Evolutionary conservation across 2,113 vertebrate species (phyloP).

Genomic region (Petromus typicus): DNA sequence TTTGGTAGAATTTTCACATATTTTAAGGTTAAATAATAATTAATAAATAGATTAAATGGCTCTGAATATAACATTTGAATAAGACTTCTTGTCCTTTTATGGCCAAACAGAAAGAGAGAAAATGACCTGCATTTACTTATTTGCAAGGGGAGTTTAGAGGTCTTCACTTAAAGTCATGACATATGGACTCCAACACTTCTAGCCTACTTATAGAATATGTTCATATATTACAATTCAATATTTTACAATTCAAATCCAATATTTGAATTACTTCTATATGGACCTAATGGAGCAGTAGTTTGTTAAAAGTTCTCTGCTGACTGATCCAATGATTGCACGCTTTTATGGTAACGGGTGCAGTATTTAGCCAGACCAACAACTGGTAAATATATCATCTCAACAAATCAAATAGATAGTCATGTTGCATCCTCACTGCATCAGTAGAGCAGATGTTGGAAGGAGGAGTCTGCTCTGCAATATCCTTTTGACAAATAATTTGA

Average conservation of each 20-base stretch:
- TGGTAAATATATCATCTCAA: constrained; percentile 49
- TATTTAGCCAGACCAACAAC: constrained; percentile 39
- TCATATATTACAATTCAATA: neutral
- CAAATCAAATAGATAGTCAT: constrained; percentile 59
- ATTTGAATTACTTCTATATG: neutral
- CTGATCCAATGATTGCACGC: constrained; percentile 46
- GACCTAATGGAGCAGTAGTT: constrained; percentile 9
- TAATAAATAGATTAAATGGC: constrained; percentile 74
- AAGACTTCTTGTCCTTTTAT: constrained; percentile 32
- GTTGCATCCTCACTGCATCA: constrained; percentile 53
- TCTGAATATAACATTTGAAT: constrained; percentile 62
- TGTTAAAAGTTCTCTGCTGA: constrained; percentile 57
- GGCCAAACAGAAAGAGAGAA: neutral
- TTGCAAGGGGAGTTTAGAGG: neutral
- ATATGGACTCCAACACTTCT: neutral
- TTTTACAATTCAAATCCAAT: constrained; percentile 36
- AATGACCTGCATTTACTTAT: neutral
- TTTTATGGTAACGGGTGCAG: constrained; percentile 65
- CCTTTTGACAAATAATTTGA: constrained; percentile 85
- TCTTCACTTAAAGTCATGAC: constrained; percentile 42
- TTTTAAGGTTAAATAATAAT: constrained; percentile 72
- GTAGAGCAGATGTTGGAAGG: constrained; percentile 78
- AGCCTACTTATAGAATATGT: constrained; percentile 45
- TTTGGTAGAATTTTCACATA: neutral
- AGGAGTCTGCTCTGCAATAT: constrained; percentile 77